Evolutionary conservation across 92 coral and sea anemone genomes (phyloP).

Genomic region (Heliopora coerulea): DNA sequence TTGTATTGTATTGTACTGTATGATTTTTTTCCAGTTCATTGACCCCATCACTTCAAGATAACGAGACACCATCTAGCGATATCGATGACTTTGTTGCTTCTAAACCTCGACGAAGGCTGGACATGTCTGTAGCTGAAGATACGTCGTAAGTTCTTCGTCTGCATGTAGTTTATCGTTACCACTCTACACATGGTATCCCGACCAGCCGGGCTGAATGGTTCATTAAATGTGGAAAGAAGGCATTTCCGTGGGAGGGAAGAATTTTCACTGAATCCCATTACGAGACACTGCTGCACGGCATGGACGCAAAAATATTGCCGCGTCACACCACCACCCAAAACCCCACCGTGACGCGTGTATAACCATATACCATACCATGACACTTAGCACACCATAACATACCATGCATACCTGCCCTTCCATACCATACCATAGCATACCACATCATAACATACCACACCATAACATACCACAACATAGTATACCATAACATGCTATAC

Average conservation of each 20-base stretch:
- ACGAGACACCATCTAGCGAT: conserved; percentile 22
- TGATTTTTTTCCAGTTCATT: too few species aligned
- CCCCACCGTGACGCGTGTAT: too few species aligned
- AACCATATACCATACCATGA: background rate
- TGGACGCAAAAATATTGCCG: too few species aligned
- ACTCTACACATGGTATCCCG: too few species aligned
- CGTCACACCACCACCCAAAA: too few species aligned
- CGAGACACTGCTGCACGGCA: too few species aligned
- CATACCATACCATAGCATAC: background rate
- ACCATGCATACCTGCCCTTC: background rate
- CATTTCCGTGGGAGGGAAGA: too few species aligned
- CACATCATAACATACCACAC: background rate
- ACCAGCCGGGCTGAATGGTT: too few species aligned
- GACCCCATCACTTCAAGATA: background rate
- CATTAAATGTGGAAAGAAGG: too few species aligned
- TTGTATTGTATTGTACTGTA: too few species aligned
- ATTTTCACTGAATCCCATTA: too few species aligned
- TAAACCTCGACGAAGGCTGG: conserved; percentile 25
- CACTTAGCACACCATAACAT: background rate
- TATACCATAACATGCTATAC: background rate
- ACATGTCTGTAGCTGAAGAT: conserved; percentile 15
- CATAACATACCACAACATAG: background rate
- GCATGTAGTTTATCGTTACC: background rate
- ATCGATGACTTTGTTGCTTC: conserved; percentile 17
- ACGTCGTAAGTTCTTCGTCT: conserved; percentile 6